Conservation (phyloP, 2,797 vertebrate species). For the Simalia tracyae region DNA sequence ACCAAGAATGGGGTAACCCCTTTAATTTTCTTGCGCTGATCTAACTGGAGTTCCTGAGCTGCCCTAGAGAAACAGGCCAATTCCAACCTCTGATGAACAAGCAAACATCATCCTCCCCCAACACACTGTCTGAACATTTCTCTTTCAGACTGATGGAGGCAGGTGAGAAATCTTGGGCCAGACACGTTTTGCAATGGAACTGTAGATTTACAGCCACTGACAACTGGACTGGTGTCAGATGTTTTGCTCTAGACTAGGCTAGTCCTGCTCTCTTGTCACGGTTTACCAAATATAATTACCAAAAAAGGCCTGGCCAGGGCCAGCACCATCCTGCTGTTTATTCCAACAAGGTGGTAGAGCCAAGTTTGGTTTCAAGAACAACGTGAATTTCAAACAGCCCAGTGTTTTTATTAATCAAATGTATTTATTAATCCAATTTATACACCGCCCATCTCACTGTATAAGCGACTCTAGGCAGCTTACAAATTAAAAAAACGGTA, state of each 20-base stretch:
- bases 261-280: not conserved
- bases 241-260: not conserved
- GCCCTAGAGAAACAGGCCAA: not conserved
- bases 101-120: not conserved
- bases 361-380: not conserved
- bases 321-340: not conserved
- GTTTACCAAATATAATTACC: not conserved
- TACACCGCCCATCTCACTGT: no score
- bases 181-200: not conserved
- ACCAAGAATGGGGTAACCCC: not conserved
- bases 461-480: no score
- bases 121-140: not conserved
- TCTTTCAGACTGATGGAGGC: not conserved
- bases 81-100: not conserved
- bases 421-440: no score
- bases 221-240: slow-evolving; percentile 9
- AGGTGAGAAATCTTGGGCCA: not conserved
- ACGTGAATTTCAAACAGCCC: not conserved
- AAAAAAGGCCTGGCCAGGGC: not conserved
- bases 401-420: not conserved
- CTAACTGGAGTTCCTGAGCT: not conserved
- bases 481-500: no score
- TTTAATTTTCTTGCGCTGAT: not conserved
- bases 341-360: not conserved
- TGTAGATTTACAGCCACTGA: not conserved